Evolutionary conservation across 2,113 vertebrate species (phyloP), one percentile per base, ranked within the genome.

Genomic region (Brienomyrus longianalis): DNA sequence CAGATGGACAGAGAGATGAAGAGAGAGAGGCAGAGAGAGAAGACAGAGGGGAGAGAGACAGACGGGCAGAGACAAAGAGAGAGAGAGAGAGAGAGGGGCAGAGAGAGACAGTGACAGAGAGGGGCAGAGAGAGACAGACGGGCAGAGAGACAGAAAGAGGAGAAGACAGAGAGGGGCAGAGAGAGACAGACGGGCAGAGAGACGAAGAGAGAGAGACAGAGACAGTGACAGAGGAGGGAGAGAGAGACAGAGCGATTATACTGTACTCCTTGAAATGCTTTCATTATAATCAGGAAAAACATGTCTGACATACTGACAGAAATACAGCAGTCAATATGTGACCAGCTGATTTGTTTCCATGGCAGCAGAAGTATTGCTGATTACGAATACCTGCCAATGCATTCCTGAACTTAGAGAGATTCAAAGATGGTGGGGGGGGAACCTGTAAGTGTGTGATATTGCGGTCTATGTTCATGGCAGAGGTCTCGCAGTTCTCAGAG

Each of bases 381-480:
- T 80, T 39, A 77, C 19, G 27, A 31, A 17, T 0, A 0, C 0
- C 27, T 39, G 35, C 70, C 15, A 77, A 17, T 19, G 8, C 74
- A 43, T 6, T 80, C 31, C 74, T 11, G 74, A 39, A 35, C 6
- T 15, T 8, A 43, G 4, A 77, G 31, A 48, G 5, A 66, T 21
- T 4, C 59, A 27, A 45, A 70, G 21, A 23, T 9, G 1, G 23
- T 15, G 59, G 23, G 52, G 52, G 31, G 13, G 56, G 19, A 84
- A 90, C 87, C 83, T 62, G 80, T 21, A 98, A 93, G 93, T 98
- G 97, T 11, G 97, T 98, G 91, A 98, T 98, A 93, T 98, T 98
- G 5, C 97, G 96, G 94, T 98, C 98, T 0, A 98, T 98, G 93
- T 98, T 98, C 98, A 98, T 98, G 39, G 97, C 96, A 3, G 98